phyloP scores from a whole-genome alignment of 1,140 invertebrate species.

The Dendroctonus ponderosae region DNA sequence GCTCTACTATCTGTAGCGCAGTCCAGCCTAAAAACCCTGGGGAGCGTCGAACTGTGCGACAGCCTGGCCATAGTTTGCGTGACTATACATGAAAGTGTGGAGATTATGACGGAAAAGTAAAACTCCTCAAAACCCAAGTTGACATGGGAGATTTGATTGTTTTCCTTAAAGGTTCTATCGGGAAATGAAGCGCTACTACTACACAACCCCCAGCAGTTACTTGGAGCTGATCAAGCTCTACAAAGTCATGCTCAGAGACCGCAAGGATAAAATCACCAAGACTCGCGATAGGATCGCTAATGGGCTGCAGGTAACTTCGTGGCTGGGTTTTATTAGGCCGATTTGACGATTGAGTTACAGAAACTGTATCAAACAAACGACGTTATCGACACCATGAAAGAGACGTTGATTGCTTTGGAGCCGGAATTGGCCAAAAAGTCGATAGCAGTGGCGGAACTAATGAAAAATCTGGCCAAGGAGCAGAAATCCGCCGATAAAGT shows the following conservation, averaged over 20 bases:
- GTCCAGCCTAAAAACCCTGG: constrained; percentile 57
- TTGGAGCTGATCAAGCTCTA: constrained; percentile 83
- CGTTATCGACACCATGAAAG: constrained; percentile 82
- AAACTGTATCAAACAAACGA: constrained; percentile 85
- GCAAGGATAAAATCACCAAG: constrained; percentile 65
- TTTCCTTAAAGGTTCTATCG: constrained; percentile 72
- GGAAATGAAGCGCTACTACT: constrained; percentile 82
- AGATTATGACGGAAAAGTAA: constrained; percentile 25
- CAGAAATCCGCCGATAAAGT: constrained; percentile 82
- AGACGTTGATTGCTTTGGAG: constrained; percentile 79
- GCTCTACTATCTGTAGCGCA: constrained; percentile 78
- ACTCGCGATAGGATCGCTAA: constrained; percentile 72
- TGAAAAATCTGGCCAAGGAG: constrained; percentile 74
- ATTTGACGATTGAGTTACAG: constrained; percentile 49
- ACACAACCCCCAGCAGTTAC: constrained; percentile 88
- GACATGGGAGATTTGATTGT: constrained; percentile 37
- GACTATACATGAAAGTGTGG: constrained; percentile 62
- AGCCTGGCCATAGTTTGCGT: constrained; percentile 71
- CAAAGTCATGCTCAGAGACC: constrained; percentile 61
- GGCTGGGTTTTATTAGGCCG: background rate
- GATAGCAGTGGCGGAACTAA: constrained; percentile 73
- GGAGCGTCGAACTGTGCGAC: constrained; percentile 51
- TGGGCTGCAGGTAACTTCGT: constrained; percentile 61
- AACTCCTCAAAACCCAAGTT: background rate
- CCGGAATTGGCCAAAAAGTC: constrained; percentile 83